Percentiles rank a stretch among this genome's conserved stretches.
phyloP scores from a whole-genome alignment of 2,113 vertebrate genomes.

The Erythrolamprus reginae region DNA sequence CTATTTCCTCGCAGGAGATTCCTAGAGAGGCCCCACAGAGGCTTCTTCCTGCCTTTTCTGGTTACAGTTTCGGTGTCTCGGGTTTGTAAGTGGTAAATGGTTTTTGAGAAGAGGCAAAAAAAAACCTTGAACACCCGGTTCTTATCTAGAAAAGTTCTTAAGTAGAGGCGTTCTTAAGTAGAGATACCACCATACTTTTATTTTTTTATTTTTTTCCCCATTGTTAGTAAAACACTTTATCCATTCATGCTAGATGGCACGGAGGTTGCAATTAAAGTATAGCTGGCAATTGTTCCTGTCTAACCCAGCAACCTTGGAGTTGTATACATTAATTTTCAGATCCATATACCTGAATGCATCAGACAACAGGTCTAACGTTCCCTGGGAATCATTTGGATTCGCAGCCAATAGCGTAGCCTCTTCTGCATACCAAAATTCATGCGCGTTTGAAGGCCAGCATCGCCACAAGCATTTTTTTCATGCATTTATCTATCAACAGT shows the following conservation, averaged over 20 bases:
- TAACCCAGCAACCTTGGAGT: background rate
- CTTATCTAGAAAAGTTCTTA: no score
- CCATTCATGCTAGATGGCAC: background rate
- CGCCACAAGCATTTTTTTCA: background rate
- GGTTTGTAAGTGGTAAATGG: no score
- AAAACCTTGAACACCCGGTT: no score
- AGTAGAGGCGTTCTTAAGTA: no score
- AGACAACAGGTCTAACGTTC: background rate
- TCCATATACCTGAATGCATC: background rate
- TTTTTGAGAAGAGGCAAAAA: no score
- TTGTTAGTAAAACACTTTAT: background rate
- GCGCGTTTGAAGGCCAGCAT: background rate
- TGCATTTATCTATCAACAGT: background rate
- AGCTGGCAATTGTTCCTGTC: background rate
- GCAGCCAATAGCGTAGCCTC: background rate
- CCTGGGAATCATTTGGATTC: background rate
- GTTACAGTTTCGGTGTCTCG: no score
- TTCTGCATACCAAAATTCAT: background rate
- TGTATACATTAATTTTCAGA: background rate
- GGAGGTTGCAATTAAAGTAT: background rate
- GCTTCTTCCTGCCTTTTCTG: no score
- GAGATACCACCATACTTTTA: no score
- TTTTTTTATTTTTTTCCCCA: background rate
- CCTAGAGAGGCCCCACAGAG: no score
- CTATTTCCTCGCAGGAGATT: no score